Conservation (phyloP, 2,797 vertebrate species). For the Syngnathus rostellatus region DNA sequence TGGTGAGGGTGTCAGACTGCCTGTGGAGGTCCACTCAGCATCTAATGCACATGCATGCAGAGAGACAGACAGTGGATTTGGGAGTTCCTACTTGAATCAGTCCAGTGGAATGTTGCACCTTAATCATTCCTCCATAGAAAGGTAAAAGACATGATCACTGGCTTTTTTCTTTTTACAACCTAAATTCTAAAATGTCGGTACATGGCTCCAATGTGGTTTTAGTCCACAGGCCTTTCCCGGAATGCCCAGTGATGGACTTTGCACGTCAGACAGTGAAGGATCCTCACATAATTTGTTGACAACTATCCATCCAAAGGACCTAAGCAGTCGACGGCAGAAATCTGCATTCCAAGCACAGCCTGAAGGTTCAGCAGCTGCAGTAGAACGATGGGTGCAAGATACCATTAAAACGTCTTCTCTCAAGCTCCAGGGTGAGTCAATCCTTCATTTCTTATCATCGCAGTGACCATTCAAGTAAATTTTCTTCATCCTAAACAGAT, state of each 20-base stretch:
- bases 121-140: conserved; percentile 34
- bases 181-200: background rate
- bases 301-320: conserved; percentile 37
- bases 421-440: conserved; percentile 31
- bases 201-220: no score
- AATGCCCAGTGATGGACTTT: conserved; percentile 30
- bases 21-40: conserved; percentile 39
- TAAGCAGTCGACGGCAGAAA: conserved; percentile 11
- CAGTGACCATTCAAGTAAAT: background rate
- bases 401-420: conserved; percentile 37
- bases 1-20: conserved; percentile 34
- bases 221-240: conserved; percentile 17
- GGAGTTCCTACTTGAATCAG: conserved; percentile 51
- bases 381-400: conserved; percentile 51
- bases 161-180: background rate
- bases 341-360: conserved; percentile 18
- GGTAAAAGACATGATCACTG: conserved; percentile 36
- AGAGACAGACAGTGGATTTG: conserved; percentile 57
- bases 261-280: conserved; percentile 54
- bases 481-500: conserved; percentile 23
- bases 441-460: background rate
- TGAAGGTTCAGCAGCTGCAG: conserved; percentile 24
- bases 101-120: conserved; percentile 38
- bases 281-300: conserved; percentile 59
- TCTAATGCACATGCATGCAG: conserved; percentile 43